Conservation (phyloP, 1,140 invertebrate genomes). For the Campoletis sonorensis region DNA sequence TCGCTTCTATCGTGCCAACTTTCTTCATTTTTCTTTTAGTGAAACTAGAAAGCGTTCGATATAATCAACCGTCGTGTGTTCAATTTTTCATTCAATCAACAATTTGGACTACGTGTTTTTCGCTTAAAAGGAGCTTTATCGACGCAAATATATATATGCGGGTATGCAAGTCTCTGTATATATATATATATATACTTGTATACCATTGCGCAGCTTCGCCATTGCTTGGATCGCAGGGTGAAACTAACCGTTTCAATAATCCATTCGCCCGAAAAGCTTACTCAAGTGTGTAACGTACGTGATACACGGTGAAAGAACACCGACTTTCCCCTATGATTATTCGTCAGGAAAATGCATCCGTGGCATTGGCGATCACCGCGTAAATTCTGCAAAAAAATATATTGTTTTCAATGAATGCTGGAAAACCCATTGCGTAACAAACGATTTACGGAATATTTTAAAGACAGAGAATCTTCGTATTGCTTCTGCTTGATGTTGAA, state of each 20-base stretch:
- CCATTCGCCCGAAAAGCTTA: constrained; percentile 25
- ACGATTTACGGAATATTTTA: background rate
- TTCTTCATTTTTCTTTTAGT: background rate
- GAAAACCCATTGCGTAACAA: background rate
- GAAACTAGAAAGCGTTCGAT: no score
- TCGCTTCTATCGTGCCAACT: background rate
- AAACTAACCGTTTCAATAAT: constrained; percentile 33
- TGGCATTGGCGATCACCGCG: background rate
- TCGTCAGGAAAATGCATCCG: constrained; percentile 27
- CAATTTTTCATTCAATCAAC: constrained; percentile 21
- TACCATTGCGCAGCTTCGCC: background rate
- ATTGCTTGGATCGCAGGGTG: constrained; percentile 7
- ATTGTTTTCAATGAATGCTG: background rate
- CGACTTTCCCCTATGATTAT: constrained; percentile 20
- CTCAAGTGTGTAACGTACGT: constrained; percentile 25
- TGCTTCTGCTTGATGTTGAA: no score
- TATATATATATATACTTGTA: background rate
- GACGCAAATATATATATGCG: background rate
- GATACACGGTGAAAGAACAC: background rate
- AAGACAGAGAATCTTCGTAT: background rate
- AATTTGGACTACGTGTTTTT: background rate
- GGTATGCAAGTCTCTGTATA: background rate
- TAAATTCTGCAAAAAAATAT: background rate
- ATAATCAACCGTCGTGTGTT: background rate
- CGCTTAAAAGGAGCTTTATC: background rate